Evolutionary conservation across 2,113 vertebrate species (phyloP), one percentile per base, ranked within the genome.

Genomic region (Lagopus muta): DNA sequence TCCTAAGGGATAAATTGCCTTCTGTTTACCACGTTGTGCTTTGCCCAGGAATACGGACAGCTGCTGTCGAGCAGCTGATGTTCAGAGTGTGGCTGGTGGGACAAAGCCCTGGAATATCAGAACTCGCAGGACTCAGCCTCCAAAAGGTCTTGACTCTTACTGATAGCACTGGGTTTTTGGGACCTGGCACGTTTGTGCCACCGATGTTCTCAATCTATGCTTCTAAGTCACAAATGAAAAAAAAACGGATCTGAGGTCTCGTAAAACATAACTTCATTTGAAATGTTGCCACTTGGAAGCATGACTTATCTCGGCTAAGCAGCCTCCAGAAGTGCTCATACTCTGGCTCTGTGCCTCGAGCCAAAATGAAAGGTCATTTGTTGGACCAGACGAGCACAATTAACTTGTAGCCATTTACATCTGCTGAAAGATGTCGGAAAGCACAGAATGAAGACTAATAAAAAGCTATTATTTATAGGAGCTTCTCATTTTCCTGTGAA

Each of bases 251-350:
- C 85, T 89, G 54, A 73, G 64, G 45, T 34, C 86, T 71, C 74
- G 34, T 0, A 55, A 85, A 67, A 15, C 2, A 1, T 30, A 65
- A 54, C 13, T 54, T 81, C 36, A 83, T 81, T 82, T 73, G 74
- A 85, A 84, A 62, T 38, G 12, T 55, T 80, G 17, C 67, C 66
- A 84, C 55, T 82, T 89, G 67, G 78, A 92, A 79, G 81, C 82
- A 83, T 60, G 47, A 94, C 64, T 92, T 94, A 94, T 92, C 96
- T 91, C 19, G 6, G 52, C 50, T 66, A 89, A 92, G 54, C 72
- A 92, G 72, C 42, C 72, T 86, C 91, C 74, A 72, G 42, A 93
- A 77, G 20, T 32, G 22, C 88, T 92, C 75, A 30, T 77, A 10
- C 34, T 14, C 79, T 92, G 87, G 89, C 93, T 91, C 25, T 9